Evolutionary conservation across 2,113 vertebrate genomes (phyloP).

Genomic region (Coreoperca whiteheadi): DNA sequence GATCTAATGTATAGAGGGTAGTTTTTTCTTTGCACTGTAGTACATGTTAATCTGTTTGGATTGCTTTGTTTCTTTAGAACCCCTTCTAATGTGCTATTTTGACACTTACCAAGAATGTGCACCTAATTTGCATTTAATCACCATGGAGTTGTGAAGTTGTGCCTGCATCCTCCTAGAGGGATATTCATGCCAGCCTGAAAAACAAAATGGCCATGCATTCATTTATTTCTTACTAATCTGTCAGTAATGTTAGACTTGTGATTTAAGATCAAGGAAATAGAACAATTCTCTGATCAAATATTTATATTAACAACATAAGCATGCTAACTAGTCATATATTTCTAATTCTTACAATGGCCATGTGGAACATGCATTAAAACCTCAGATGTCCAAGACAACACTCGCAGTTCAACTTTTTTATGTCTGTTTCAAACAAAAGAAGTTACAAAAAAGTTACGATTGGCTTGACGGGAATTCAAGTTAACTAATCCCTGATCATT

Average conservation of each 20-base stretch:
- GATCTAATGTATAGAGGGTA: background rate
- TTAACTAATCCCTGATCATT: conserved; percentile 27
- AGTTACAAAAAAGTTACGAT: conserved; percentile 14
- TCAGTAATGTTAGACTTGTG: background rate
- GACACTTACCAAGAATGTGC: conserved; percentile 45
- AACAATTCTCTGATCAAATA: conserved; percentile 31
- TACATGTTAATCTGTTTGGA: conserved; percentile 41
- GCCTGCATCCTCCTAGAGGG: background rate
- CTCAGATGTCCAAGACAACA: background rate
- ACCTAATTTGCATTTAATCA: conserved; percentile 48
- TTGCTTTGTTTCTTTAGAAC: conserved; percentile 36
- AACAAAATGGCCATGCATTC: conserved; percentile 22
- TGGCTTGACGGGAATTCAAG: conserved; percentile 7
- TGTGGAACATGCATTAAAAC: background rate
- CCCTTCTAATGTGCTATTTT: conserved; percentile 39
- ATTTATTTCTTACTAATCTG: background rate
- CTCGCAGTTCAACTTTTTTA: background rate
- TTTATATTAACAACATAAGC: conserved; percentile 6
- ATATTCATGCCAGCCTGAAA: conserved; percentile 6
- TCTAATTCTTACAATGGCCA: background rate
- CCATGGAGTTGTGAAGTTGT: background rate
- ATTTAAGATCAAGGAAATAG: conserved; percentile 12
- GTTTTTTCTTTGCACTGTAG: conserved; percentile 2
- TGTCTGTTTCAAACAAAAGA: conserved; percentile 15
- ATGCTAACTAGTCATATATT: background rate